A percentile compares a stretch with the other conserved stretches of the same genome.
Evolutionary conservation across 1,140 invertebrate genomes (phyloP).

Genomic region (Nebria ingens): DNA sequence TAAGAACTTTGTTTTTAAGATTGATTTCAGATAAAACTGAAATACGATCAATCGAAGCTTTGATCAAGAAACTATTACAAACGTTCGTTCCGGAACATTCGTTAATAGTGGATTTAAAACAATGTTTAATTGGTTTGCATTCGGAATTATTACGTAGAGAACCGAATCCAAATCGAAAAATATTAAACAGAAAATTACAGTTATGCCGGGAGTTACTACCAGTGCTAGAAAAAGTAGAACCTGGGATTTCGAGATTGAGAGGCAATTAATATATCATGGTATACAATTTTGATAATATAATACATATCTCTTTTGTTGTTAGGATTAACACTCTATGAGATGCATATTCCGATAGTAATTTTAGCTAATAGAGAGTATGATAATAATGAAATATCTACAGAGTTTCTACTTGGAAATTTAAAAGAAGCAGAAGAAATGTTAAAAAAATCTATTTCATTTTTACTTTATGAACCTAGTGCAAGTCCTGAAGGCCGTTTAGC

Average conservation of each 20-base stretch:
- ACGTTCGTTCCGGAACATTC: constrained; percentile 54
- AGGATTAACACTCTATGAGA: constrained; percentile 64
- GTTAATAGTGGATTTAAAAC: constrained; percentile 52
- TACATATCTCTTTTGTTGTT: constrained; percentile 24
- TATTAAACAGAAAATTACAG: constrained; percentile 49
- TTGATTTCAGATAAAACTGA: constrained; percentile 24
- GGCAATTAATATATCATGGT: constrained; percentile 34
- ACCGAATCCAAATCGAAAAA: constrained; percentile 39
- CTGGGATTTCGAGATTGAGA: constrained; percentile 60
- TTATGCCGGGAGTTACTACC: constrained; percentile 53
- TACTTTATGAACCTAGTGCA: constrained; percentile 55
- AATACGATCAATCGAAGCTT: constrained; percentile 38
- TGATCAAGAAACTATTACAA: constrained; percentile 44
- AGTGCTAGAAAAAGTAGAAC: constrained; percentile 55
- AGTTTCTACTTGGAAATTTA: constrained; percentile 18
- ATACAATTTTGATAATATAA: neutral
- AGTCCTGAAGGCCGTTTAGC: constrained; percentile 63
- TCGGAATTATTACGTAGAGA: constrained; percentile 40
- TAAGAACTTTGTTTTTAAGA: constrained; percentile 7
- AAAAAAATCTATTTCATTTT: constrained; percentile 50
- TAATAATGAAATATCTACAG: constrained; percentile 36
- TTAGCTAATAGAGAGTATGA: constrained; percentile 50
- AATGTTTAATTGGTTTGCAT: constrained; percentile 49
- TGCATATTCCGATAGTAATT: constrained; percentile 54
- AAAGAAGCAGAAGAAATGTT: constrained; percentile 43